phyloP scores from a whole-genome alignment of 2,113 vertebrate species.

The Apodemus sylvaticus region DNA sequence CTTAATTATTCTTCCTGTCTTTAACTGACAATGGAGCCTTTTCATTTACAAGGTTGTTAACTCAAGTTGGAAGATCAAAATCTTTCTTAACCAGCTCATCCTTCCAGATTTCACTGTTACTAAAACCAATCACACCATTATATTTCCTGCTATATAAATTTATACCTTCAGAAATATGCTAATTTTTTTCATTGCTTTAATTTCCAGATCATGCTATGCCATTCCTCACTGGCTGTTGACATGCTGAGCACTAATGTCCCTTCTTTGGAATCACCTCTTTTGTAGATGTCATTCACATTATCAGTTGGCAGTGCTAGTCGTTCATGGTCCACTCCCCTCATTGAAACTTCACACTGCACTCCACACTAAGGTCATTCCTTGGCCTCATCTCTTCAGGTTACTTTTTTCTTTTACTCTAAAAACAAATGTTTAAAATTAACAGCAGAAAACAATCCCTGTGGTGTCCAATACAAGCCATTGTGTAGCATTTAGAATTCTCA shows the following conservation, averaged over 20 bases:
- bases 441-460: neutral
- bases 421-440: neutral
- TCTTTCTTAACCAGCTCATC: neutral
- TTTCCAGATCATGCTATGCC: neutral
- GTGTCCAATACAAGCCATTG: neutral
- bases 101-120: neutral
- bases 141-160: neutral
- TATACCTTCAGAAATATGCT: neutral
- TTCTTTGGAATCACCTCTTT: neutral
- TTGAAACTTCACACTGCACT: neutral
- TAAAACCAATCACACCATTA: neutral
- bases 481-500: neutral
- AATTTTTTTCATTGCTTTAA: neutral
- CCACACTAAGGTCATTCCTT: neutral
- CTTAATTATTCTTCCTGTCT: constrained; percentile 25
- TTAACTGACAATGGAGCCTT: neutral
- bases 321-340: neutral
- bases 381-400: neutral
- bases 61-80: constrained; percentile 4
- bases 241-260: neutral
- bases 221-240: neutral
- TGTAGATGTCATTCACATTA: neutral
- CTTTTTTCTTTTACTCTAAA: neutral
- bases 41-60: constrained; percentile 26
- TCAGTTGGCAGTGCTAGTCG: neutral